These are phyloP conservation scores for Rhinichthys osculus DNA, from an alignment of 2,797 vertebrate species.

Conservation along the genomic window DNA sequence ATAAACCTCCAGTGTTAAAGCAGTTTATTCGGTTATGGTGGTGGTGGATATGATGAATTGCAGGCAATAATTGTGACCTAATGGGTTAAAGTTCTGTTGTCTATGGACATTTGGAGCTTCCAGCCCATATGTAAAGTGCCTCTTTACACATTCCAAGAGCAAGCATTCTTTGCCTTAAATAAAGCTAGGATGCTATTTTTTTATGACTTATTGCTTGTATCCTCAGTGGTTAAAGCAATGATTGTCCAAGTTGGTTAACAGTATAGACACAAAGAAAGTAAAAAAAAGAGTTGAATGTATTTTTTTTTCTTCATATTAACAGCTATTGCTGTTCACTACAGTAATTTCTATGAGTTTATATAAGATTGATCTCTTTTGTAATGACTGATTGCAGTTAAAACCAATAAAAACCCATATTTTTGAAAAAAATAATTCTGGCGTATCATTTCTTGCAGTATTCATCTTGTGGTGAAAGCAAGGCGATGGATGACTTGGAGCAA, in stretches of 20 bases:
- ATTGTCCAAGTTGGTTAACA: conserved; percentile 76
- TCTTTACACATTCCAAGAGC: conserved; percentile 95
- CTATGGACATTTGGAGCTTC: conserved; percentile 61
- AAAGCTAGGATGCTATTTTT: conserved; percentile 65
- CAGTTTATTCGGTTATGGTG: conserved; percentile 58
- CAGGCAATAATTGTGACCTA: conserved; percentile 81
- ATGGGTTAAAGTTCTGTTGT: conserved; percentile 72
- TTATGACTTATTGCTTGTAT: conserved; percentile 86
- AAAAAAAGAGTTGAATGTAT: conserved; percentile 94
- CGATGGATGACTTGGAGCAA: not conserved
- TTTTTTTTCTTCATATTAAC: conserved; percentile 74
- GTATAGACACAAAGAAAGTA: conserved; percentile 93
- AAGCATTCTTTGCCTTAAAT: conserved; percentile 82
- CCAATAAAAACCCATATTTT: conserved; percentile 96
- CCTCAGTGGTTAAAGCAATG: conserved; percentile 73
- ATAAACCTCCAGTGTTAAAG: conserved; percentile 65
- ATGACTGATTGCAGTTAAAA: conserved; percentile 99
- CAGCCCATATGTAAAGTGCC: conserved; percentile 86
- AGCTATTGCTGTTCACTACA: conserved; percentile 90
- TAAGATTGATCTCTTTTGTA: conserved; percentile 91
- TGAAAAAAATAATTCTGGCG: conserved; percentile 66
- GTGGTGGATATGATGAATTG: conserved; percentile 64
- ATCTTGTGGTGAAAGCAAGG: not conserved
- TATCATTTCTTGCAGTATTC: conserved; percentile 23
- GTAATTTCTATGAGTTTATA: conserved; percentile 96